phyloP scores from a whole-genome alignment of 2,797 vertebrate species.

The Manis javanica region DNA sequence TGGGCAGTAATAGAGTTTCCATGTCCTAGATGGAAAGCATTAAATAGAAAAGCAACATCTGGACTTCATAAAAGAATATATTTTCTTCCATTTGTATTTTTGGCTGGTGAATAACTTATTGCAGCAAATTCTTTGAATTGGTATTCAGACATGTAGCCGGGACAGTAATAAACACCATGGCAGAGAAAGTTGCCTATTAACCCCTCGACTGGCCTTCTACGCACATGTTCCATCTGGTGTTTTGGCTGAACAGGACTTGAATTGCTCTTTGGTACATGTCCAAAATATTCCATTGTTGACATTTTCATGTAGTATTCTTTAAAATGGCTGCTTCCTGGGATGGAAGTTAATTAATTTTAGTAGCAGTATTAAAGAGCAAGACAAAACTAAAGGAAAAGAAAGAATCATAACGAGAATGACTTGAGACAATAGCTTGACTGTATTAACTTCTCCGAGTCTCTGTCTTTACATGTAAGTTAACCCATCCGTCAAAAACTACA shows the following conservation, averaged over 20 bases:
- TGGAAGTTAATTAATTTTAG: slow-evolving; percentile 49
- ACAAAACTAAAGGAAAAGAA: slow-evolving; percentile 8
- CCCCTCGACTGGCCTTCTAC: slow-evolving; percentile 45
- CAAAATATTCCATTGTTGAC: slow-evolving; percentile 38
- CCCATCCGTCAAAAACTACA: background rate
- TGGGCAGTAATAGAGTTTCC: background rate
- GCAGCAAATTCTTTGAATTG: slow-evolving; percentile 48
- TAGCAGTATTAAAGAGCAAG: background rate
- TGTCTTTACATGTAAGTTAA: background rate
- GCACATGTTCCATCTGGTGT: background rate
- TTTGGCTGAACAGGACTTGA: slow-evolving; percentile 18
- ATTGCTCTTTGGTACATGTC: background rate
- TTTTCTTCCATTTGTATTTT: slow-evolving; percentile 63
- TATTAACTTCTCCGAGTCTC: background rate
- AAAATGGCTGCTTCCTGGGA: slow-evolving; percentile 26
- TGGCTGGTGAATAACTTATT: slow-evolving; percentile 53
- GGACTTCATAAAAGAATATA: slow-evolving; percentile 61
- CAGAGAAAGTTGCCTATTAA: slow-evolving; percentile 62
- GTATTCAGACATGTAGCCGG: slow-evolving; percentile 54
- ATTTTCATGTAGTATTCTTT: slow-evolving; percentile 3
- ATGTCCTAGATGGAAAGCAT: slow-evolving; percentile 33
- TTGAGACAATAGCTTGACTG: background rate
- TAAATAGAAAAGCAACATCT: slow-evolving; percentile 71
- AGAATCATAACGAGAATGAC: background rate
- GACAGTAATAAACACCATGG: slow-evolving; percentile 31